phyloP scores from a whole-genome alignment of 2,888 invertebrate genomes.

The Myathropa florea region DNA sequence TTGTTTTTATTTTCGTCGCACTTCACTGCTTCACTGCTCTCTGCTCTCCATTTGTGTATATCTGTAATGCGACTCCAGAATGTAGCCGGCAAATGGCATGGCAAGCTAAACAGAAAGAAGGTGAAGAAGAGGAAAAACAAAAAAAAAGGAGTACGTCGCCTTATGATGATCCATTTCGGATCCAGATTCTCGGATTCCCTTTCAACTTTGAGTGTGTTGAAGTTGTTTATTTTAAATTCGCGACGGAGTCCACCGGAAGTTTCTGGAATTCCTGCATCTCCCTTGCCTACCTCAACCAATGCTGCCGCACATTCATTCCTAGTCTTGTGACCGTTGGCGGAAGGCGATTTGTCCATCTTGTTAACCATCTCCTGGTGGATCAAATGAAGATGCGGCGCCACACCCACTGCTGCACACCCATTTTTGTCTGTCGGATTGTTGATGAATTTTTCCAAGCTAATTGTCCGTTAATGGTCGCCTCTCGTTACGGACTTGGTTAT shows the following conservation, averaged over 20 bases:
- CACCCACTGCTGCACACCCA: slow-evolving; percentile 24
- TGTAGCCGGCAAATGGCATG: slow-evolving; percentile 43
- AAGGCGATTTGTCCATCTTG: slow-evolving; percentile 10
- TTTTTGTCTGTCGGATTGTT: too few relatives aligned
- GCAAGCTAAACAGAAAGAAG: too few relatives aligned
- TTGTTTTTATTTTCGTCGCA: slow-evolving; percentile 34
- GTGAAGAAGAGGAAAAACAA: slow-evolving; percentile 2
- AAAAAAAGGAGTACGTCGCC: slow-evolving; percentile 8
- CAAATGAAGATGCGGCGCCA: slow-evolving; percentile 5
- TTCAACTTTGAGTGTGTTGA: neutral
- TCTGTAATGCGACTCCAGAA: slow-evolving; percentile 31
- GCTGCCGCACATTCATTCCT: too few relatives aligned
- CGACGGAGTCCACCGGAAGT: slow-evolving; percentile 51
- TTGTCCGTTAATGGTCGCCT: too few relatives aligned
- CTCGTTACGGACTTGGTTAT: neutral
- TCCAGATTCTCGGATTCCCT: neutral
- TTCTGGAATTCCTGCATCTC: slow-evolving; percentile 27
- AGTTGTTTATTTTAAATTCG: slow-evolving; percentile 13
- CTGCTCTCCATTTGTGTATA: slow-evolving; percentile 37
- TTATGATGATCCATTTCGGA: slow-evolving; percentile 29
- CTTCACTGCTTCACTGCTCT: neutral
- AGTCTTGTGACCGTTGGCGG: too few relatives aligned
- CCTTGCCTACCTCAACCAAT: slow-evolving; percentile 43
- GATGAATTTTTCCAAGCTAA: too few relatives aligned
- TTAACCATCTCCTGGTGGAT: slow-evolving; percentile 17